These are phyloP conservation scores for Zonitis immaculata DNA, from an alignment of 2,888 invertebrate genomes.

Conservation along the genomic window DNA sequence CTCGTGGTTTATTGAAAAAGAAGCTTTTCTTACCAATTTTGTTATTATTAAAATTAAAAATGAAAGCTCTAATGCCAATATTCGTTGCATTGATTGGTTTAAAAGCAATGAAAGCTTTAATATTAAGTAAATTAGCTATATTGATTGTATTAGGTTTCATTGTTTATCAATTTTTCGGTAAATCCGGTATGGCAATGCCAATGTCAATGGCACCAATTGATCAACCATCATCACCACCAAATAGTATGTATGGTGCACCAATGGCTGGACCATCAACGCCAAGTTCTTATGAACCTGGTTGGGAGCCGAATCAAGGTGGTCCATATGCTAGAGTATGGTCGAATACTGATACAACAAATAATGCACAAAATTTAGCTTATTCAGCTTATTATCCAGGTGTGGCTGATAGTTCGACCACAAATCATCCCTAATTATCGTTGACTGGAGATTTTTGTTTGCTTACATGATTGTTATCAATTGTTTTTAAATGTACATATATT, in stretches of 20 bases:
- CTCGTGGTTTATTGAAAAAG: conserved; percentile 75
- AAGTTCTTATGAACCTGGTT: conserved; percentile 66
- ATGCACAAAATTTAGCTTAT: conserved; percentile 61
- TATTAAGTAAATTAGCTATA: conserved; percentile 79
- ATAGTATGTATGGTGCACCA: conserved; percentile 60
- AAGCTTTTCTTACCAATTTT: conserved; percentile 75
- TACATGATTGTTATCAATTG: conserved; percentile 13
- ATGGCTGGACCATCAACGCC: conserved; percentile 63
- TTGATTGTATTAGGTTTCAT: conserved; percentile 76
- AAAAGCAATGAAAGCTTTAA: conserved; percentile 77
- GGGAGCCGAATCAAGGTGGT: conserved; percentile 69
- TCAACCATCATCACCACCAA: conserved; percentile 58
- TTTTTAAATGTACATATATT: conserved; percentile 1
- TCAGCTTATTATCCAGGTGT: conserved; percentile 68
- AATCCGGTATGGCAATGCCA: conserved; percentile 72
- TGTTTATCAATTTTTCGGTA: conserved; percentile 71
- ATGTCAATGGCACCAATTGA: conserved; percentile 53
- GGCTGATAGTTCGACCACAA: conserved; percentile 55
- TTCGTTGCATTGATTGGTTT: conserved; percentile 72
- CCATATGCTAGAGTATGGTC: conserved; percentile 79
- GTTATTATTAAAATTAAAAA: conserved; percentile 73
- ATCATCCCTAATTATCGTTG: conserved; percentile 33
- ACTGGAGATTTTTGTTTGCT: conserved; percentile 11
- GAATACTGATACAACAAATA: conserved; percentile 33
- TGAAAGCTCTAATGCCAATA: conserved; percentile 80